phyloP scores from a whole-genome alignment of 2,113 vertebrate species.

The Psittacara wagleri region DNA sequence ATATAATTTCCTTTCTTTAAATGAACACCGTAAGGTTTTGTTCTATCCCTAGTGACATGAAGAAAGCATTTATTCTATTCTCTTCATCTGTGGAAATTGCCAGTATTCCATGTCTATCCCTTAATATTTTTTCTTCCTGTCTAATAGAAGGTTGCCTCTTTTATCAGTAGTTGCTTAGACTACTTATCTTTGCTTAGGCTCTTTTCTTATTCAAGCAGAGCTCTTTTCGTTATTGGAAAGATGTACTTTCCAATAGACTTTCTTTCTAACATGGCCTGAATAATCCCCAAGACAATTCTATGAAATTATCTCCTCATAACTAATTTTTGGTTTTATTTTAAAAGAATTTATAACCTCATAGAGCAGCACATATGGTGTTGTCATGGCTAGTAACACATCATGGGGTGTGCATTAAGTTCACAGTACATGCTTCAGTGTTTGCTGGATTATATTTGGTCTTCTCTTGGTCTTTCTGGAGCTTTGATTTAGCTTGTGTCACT shows the following conservation, averaged over 20 bases:
- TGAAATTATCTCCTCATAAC: neutral
- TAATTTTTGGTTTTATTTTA: neutral
- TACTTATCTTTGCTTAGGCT: neutral
- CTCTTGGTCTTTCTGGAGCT: neutral
- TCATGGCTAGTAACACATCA: neutral
- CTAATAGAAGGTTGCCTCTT: neutral
- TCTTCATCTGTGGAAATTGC: neutral
- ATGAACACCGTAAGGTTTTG: neutral
- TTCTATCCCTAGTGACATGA: neutral
- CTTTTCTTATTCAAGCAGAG: neutral
- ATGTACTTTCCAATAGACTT: neutral
- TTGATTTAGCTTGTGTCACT: neutral
- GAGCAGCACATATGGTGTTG: neutral
- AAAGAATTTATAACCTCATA: neutral
- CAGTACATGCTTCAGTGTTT: neutral
- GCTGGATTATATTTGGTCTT: neutral
- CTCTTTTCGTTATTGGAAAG: neutral
- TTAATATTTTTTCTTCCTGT: neutral
- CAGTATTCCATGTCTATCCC: neutral
- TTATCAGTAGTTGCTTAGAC: neutral
- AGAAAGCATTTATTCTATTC: neutral
- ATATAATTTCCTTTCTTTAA: neutral
- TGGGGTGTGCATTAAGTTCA: neutral
- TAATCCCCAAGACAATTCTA: neutral
- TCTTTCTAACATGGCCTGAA: neutral